Percentiles rank a stretch among this genome's conserved stretches.
Evolutionary conservation across 1,140 invertebrate species (phyloP).

Genomic region (Brachionus rubens): DNA sequence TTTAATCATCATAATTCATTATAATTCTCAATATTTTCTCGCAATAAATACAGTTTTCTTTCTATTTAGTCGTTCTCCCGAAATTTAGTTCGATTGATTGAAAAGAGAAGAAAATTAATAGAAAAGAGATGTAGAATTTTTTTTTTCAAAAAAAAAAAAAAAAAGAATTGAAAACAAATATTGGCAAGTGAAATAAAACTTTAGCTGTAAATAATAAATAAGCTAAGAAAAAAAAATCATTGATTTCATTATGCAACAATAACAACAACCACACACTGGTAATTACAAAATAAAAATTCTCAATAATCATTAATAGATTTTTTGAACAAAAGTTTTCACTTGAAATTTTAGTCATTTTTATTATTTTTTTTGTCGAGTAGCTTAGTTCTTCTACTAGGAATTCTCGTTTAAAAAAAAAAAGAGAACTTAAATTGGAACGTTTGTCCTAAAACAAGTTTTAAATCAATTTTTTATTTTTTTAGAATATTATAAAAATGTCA

Average conservation of each 20-base stretch:
- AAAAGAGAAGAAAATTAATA: background rate
- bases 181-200: background rate
- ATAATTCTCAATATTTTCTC: background rate
- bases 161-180: slow-evolving; percentile 35
- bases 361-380: too few species aligned
- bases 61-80: background rate
- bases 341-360: too few species aligned
- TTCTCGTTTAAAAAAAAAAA: too few species aligned
- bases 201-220: slow-evolving; percentile 7
- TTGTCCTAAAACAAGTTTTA: too few species aligned
- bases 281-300: too few species aligned
- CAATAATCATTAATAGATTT: too few species aligned
- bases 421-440: too few species aligned
- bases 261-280: background rate
- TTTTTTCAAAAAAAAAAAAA: slow-evolving; percentile 18
- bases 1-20: slow-evolving; percentile 43
- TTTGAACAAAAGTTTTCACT: too few species aligned
- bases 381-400: too few species aligned
- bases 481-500: slow-evolving; percentile 29
- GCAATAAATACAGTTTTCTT: background rate
- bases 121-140: background rate
- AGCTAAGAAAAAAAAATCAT: background rate
- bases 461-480: background rate
- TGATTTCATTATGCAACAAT: slow-evolving; percentile 18
- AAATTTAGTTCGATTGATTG: slow-evolving; percentile 34